Evolutionary conservation across 1,140 invertebrate genomes (phyloP).

Genomic region (Bombus breviceps): DNA sequence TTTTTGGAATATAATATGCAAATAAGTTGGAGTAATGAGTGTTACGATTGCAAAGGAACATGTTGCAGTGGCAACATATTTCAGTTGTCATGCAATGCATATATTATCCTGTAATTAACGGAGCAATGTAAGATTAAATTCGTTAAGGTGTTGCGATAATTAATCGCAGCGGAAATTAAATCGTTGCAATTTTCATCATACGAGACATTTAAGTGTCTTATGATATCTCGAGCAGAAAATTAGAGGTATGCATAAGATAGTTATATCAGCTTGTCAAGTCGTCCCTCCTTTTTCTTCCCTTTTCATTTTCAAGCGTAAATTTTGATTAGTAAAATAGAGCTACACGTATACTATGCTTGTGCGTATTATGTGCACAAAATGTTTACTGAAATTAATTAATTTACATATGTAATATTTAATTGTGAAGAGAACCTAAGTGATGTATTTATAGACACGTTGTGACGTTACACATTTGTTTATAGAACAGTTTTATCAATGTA

Average conservation of each 20-base stretch:
- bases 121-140: neutral
- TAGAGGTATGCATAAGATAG: neutral
- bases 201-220: neutral
- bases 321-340: neutral
- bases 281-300: neutral
- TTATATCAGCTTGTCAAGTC: neutral
- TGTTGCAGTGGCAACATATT: neutral
- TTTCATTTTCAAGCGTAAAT: neutral
- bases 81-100: neutral
- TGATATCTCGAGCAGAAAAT: neutral
- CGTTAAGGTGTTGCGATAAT: neutral
- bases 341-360: no score
- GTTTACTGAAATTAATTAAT: neutral
- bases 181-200: neutral
- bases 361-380: neutral
- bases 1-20: neutral
- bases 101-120: neutral
- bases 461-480: no score
- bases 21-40: neutral
- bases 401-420: neutral
- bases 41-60: neutral
- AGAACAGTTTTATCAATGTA: no score
- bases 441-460: no score
- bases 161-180: neutral
- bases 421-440: neutral